Evolutionary conservation across 2,113 vertebrate species (phyloP).

Genomic region (Protobothrops flavoviridis): DNA sequence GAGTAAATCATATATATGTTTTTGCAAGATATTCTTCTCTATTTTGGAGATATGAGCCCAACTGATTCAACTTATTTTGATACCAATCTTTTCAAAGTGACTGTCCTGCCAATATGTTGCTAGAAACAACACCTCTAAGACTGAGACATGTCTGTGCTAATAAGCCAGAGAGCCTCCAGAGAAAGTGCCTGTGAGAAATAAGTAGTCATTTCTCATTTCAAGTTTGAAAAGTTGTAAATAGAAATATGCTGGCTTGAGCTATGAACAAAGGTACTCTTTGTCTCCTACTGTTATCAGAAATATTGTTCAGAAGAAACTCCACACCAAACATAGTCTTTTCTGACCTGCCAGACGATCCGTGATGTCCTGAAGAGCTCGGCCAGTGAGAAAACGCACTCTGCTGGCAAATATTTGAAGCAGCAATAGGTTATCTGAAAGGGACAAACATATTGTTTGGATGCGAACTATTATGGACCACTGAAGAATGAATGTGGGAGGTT

Average conservation of each 20-base stretch:
- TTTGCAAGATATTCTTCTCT: background rate
- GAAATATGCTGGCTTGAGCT: background rate
- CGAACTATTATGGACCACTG: background rate
- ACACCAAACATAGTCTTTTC: background rate
- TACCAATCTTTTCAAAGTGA: background rate
- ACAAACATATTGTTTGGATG: slow-evolving; percentile 15
- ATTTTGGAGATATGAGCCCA: background rate
- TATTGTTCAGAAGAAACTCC: background rate
- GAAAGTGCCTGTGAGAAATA: background rate
- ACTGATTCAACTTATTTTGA: background rate
- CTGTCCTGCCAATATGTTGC: background rate
- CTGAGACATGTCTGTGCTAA: background rate
- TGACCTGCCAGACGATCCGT: slow-evolving; percentile 66
- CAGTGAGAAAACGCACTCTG: slow-evolving; percentile 54
- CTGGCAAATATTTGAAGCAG: slow-evolving; percentile 62
- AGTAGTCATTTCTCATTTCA: background rate
- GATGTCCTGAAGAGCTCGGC: slow-evolving; percentile 60
- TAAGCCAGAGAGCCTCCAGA: background rate
- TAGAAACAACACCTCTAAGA: background rate
- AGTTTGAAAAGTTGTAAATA: slow-evolving; percentile 6
- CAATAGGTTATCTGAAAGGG: slow-evolving; percentile 64
- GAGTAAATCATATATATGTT: background rate
- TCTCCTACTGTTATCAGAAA: background rate
- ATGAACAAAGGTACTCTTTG: background rate
- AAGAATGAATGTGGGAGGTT: background rate